These are phyloP conservation scores for Syrrhaptes paradoxus DNA, from an alignment of 2,113 vertebrate genomes.

Conservation along the genomic window DNA sequence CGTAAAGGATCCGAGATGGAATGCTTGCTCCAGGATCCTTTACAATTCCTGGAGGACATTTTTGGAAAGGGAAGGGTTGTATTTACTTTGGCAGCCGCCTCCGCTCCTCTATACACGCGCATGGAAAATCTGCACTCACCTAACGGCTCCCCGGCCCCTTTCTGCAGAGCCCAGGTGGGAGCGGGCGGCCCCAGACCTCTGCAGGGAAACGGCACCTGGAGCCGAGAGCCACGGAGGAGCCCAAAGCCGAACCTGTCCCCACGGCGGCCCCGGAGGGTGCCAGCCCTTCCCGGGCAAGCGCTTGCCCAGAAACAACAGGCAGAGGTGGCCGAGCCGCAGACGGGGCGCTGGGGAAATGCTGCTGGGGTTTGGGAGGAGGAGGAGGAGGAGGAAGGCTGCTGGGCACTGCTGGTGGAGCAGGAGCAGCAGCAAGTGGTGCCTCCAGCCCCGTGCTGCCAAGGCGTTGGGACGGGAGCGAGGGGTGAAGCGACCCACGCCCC, in stretches of 20 bases:
- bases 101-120: constrained; percentile 20
- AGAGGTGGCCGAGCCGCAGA: neutral
- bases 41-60: constrained; percentile 67
- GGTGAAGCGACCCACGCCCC: neutral
- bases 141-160: neutral
- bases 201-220: neutral
- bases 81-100: constrained; percentile 60
- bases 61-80: constrained; percentile 68
- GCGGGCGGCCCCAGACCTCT: neutral
- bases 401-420: too few relatives aligned
- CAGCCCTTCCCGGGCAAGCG: neutral
- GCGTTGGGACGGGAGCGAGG: neutral
- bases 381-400: neutral
- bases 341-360: neutral
- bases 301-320: neutral
- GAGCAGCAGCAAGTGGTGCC: neutral
- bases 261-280: neutral
- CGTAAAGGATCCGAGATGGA: constrained; percentile 26
- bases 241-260: neutral
- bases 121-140: constrained; percentile 64
- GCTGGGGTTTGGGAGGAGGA: neutral
- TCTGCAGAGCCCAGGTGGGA: constrained; percentile 47
- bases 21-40: constrained; percentile 58
- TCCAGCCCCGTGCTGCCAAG: rapidly evolving
- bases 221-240: neutral